Evolutionary conservation across 2,888 invertebrate species (phyloP), one percentile per base, ranked within the genome.

Genomic region (Trichacis sp.): DNA sequence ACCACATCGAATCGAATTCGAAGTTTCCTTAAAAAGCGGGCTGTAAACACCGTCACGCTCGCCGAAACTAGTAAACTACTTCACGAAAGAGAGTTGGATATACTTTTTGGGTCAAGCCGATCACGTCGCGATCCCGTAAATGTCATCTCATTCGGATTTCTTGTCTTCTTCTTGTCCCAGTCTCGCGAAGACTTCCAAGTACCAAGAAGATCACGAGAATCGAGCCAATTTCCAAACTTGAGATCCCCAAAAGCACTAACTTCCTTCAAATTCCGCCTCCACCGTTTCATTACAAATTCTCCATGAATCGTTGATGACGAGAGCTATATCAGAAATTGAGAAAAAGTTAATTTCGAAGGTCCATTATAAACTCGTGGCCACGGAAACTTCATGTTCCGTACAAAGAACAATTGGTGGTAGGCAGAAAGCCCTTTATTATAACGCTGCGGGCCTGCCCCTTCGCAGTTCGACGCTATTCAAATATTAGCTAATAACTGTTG

Each of bases 401-500:
- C n/a, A n/a, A n/a, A 33, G 33, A 33, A 33, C 33, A 33, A 33
- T 33, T 33, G 5, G n/a, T 2, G 33, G 33, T 3, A 33, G 33
- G n/a, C n/a, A 33, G 5, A 33, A 33, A 43, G 43, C 53, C 58
- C 57, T 56, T 57, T 57, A 52, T 65, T 61, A 33, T 14, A 45
- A 29, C 24, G 63, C 69, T 59, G 45, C 42, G 15, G 51, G 64
- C 60, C 48, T 54, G 45, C 64, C 48, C 43, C 19, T 43, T 19
- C 14, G 11, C 15, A 8, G 15, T 8, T 8, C 40, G 8, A 40
- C 24, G 8, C 33, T 33, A 33, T 33, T n/a, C 33, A 33, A 33
- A 33, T 33, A 33, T 33, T 33, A n/a, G 33, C 33, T 33, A 33
- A 33, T 33, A 33, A 33, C n/a, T n/a, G 33, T n/a, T 6, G 8